phyloP scores from a whole-genome alignment of 2,888 invertebrate genomes.

The Ormyrus labotus region DNA sequence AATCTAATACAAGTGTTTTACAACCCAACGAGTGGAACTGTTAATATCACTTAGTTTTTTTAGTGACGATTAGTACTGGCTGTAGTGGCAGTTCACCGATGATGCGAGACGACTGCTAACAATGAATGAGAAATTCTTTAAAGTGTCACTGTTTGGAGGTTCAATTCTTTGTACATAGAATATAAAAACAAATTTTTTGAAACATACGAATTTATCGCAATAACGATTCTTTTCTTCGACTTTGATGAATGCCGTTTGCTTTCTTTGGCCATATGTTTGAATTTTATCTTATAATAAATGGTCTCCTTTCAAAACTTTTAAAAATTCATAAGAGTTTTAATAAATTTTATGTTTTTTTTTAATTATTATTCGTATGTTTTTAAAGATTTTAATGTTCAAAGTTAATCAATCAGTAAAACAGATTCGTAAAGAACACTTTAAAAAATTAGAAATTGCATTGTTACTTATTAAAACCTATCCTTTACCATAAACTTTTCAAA shows the following conservation, averaged over 20 bases:
- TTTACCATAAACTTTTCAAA: constrained; percentile 19
- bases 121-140: constrained; percentile 22
- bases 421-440: constrained; percentile 11
- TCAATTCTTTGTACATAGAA: constrained; percentile 1
- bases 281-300: no score
- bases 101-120: constrained; percentile 14
- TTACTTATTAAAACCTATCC: constrained; percentile 13
- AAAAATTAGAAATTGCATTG: constrained; percentile 26
- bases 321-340: no score
- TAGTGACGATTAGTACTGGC: constrained; percentile 46
- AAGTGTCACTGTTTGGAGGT: constrained; percentile 10
- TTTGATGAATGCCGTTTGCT: background rate
- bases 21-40: constrained; percentile 51
- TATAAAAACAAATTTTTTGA: background rate
- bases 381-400: constrained; percentile 7
- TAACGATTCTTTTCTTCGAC: background rate
- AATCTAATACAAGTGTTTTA: constrained; percentile 46
- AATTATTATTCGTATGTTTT: background rate
- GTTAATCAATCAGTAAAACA: constrained; percentile 18
- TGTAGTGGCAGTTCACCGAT: constrained; percentile 50
- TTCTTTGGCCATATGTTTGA: background rate
- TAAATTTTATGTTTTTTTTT: no score
- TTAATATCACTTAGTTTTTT: constrained; percentile 32
- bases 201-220: background rate
- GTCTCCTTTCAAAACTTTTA: no score